Evolutionary conservation across 2,888 invertebrate genomes (phyloP), one percentile per base, ranked within the genome.

Genomic region (Rhaphigaster nebulosa): DNA sequence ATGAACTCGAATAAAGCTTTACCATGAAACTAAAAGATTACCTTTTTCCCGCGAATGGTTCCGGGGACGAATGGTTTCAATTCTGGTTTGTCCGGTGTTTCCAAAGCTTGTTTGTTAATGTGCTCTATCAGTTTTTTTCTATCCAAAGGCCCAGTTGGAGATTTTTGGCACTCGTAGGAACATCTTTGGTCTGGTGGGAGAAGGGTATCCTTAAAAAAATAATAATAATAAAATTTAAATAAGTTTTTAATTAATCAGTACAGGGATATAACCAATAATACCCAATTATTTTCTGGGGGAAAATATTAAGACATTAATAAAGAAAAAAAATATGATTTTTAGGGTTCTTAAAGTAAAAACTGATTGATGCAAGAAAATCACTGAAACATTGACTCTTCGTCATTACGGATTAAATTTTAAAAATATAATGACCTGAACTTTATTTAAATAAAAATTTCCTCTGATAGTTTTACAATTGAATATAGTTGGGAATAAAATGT

Each of bases 31-130:
- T 18, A 29, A n/a, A 20, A 26, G 0, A 93, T 93, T 94, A 97
- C 97, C 95, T 98, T 98, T 94, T 97, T 97, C 94, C 99, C 99
- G 94, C 99, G 95, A 92, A 98, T 95, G 91, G 96, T 96, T 92
- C 99, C 99, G 92, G 98, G 95, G 60, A 98, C 97, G 94, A 96
- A 99, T 20, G 99, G 99, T 94, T 99, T 98, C 91, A 96, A 95
- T 94, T 99, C 99, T 8, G 99, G 99, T 95, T 97, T 96, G 94
- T 99, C 99, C 89, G 99, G 99, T 91, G 99, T 98, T 94, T 98
- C 98, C 93, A 98, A 95, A n/a, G 99, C 99, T 94, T 99, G 98
- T 94, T 99, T 99, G 94, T 99, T 99, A 93, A 99, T 98, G 94
- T 98, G 98, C 94, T 98, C 98, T 93, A 99, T 97, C 90, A 99